phyloP scores from a whole-genome alignment of 1,140 invertebrate genomes.

The Dermatophagoides farinae region DNA sequence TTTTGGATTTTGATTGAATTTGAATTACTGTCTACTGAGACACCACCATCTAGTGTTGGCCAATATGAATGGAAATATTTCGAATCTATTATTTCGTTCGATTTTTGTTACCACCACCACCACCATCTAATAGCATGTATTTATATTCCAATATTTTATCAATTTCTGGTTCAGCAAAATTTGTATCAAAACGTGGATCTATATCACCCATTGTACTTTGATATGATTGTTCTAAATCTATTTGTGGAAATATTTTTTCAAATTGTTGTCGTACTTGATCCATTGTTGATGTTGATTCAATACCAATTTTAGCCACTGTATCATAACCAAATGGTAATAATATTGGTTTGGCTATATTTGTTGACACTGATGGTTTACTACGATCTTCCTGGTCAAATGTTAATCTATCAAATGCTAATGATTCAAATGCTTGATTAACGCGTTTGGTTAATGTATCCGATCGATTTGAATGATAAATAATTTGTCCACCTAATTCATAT shows the following conservation, averaged over 20 bases:
- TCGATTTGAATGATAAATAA: neutral
- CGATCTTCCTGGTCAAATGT: neutral
- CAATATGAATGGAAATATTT: too few relatives aligned
- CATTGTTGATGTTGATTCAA: neutral
- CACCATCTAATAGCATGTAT: neutral
- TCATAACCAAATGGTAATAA: conserved; percentile 7
- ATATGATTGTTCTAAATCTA: neutral
- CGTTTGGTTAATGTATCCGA: neutral
- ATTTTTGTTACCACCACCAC: neutral
- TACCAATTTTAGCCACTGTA: neutral
- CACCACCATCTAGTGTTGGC: too few relatives aligned
- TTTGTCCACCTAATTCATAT: neutral
- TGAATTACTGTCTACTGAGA: too few relatives aligned
- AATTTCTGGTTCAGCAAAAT: conserved; percentile 1
- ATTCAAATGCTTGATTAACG: neutral
- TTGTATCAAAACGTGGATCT: neutral
- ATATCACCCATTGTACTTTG: neutral
- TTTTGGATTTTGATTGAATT: too few relatives aligned
- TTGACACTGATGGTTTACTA: neutral
- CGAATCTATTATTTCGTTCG: too few relatives aligned
- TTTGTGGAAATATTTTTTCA: neutral
- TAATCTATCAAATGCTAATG: neutral
- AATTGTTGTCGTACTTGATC: neutral
- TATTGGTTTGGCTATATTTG: conserved; percentile 1
- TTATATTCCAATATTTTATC: conserved; percentile 5